Conservation (phyloP, 2,797 vertebrate species). For the Gallirallus australis region DNA sequence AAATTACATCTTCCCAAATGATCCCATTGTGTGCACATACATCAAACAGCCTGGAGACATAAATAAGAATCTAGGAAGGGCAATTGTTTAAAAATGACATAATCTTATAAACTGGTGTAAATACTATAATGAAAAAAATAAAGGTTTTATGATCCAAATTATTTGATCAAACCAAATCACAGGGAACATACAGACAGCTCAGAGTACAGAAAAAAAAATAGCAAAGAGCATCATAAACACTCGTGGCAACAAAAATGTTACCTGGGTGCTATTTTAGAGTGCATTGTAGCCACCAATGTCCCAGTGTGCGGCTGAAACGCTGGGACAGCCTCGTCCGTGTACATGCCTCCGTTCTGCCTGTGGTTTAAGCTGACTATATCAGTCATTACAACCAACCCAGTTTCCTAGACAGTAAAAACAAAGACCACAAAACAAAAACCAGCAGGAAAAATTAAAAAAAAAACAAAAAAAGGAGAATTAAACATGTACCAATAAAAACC, state of each 20-base stretch:
- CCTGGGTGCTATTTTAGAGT: constrained; percentile 82
- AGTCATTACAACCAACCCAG: constrained; percentile 93
- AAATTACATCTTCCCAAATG: background rate
- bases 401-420: constrained; percentile 82
- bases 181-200: background rate
- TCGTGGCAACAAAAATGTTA: background rate
- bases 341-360: constrained; percentile 90
- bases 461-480: background rate
- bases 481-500: background rate
- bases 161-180: background rate
- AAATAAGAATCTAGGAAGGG: background rate
- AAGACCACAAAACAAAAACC: background rate
- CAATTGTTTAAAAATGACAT: background rate
- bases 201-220: rapidly evolving
- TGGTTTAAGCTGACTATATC: constrained; percentile 92
- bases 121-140: background rate
- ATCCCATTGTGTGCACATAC: background rate
- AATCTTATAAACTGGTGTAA: background rate
- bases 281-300: constrained; percentile 83
- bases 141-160: background rate
- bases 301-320: constrained; percentile 93
- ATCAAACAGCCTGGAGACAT: background rate
- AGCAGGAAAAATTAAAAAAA: background rate
- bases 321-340: constrained; percentile 91
- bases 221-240: background rate